These are phyloP conservation scores for Xyliphius kryptos DNA, from an alignment of 2,113 vertebrate species.

Conservation along the genomic window DNA sequence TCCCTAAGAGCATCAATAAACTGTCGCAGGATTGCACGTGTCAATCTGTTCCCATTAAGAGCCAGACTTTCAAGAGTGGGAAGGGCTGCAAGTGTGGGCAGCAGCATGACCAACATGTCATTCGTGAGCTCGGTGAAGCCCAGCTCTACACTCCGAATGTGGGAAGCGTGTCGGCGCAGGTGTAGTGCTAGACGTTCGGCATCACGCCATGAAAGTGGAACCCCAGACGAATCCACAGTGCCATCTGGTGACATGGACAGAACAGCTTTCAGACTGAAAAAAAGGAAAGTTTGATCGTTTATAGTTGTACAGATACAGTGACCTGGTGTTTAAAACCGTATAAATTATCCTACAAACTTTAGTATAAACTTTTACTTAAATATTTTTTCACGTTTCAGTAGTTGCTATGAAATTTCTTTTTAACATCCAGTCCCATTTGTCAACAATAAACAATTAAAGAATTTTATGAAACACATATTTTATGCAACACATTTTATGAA, in stretches of 20 bases:
- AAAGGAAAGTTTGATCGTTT: not conserved
- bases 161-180: constrained; percentile 74
- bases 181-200: constrained; percentile 76
- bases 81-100: constrained; percentile 75
- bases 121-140: constrained; percentile 93
- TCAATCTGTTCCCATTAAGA: constrained; percentile 90
- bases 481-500: too few species aligned
- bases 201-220: constrained; percentile 71
- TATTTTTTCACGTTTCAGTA: too few species aligned
- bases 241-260: constrained; percentile 72
- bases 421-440: too few species aligned
- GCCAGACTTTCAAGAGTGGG: constrained; percentile 83
- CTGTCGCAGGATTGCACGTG: constrained; percentile 79
- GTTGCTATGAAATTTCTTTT: too few species aligned
- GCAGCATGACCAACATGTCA: constrained; percentile 79
- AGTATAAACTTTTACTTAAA: too few species aligned
- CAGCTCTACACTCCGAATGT: constrained; percentile 79
- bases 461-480: too few species aligned
- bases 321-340: too few species aligned
- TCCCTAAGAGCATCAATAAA: constrained; percentile 89
- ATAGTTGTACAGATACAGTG: too few species aligned
- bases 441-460: too few species aligned
- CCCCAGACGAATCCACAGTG: constrained; percentile 83
- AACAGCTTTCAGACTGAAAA: constrained; percentile 76
- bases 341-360: too few species aligned